Percentiles rank a stretch among this genome's conserved stretches.
phyloP scores from a whole-genome alignment of 1,140 invertebrate species.

The Asbolus verrucosus region DNA sequence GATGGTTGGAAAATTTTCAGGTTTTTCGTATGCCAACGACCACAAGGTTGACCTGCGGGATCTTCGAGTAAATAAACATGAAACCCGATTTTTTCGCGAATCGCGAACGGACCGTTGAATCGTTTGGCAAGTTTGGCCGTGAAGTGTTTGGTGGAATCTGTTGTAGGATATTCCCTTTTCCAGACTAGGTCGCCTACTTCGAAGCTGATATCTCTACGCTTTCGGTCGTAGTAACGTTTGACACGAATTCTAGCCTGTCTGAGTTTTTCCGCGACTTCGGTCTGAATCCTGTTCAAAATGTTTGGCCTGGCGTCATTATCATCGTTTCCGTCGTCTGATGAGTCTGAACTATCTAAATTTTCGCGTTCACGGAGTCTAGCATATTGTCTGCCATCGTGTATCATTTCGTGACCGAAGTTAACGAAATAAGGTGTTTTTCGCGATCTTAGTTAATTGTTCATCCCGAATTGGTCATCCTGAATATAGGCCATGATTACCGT shows the following conservation, averaged over 20 bases:
- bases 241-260: too few relatives aligned
- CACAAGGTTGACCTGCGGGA: background rate
- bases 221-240: too few relatives aligned
- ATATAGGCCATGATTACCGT: slow-evolving; percentile 58
- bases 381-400: slow-evolving; percentile 17
- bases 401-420: slow-evolving; percentile 52
- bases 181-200: background rate
- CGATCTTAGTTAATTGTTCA: slow-evolving; percentile 57
- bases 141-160: background rate
- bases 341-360: background rate
- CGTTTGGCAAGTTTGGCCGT: background rate
- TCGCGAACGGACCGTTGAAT: background rate
- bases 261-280: too few relatives aligned
- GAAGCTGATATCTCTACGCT: too few relatives aligned
- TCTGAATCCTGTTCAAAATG: too few relatives aligned
- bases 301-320: too few relatives aligned
- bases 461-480: slow-evolving; percentile 62
- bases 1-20: background rate
- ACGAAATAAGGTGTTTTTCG: slow-evolving; percentile 56
- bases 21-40: background rate
- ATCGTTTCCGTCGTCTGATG: too few relatives aligned
- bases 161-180: background rate
- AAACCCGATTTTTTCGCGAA: background rate
- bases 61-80: background rate
- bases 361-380: background rate